phyloP scores from a whole-genome alignment of 1,140 invertebrate genomes.

The Drosophila tristis region DNA sequence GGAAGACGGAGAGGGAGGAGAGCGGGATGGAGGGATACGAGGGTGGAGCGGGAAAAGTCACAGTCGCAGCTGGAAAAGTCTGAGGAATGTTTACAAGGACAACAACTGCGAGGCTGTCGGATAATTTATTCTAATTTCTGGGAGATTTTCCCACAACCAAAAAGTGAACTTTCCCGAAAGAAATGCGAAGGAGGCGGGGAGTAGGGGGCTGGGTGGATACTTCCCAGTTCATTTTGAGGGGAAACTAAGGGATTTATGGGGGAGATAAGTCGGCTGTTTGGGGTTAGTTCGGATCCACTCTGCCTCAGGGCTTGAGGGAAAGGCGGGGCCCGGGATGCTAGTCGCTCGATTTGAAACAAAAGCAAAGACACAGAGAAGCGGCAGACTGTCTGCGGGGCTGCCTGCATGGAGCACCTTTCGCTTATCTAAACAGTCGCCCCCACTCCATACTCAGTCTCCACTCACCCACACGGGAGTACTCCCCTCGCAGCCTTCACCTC shows the following conservation, averaged over 20 bases:
- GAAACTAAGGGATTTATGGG: slow-evolving; percentile 5
- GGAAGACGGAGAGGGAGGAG: too few relatives aligned
- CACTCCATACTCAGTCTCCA: not conserved
- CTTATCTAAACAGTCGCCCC: slow-evolving; percentile 55
- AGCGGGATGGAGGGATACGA: not conserved
- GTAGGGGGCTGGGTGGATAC: not conserved
- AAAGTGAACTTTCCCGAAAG: slow-evolving; percentile 43
- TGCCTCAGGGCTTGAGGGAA: not conserved
- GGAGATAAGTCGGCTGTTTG: slow-evolving; percentile 12
- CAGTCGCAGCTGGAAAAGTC: slow-evolving; percentile 21
- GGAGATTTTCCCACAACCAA: slow-evolving; percentile 53
- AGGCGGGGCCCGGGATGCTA: not conserved
- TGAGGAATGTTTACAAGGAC: slow-evolving; percentile 32
- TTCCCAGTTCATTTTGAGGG: not conserved
- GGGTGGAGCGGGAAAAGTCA: slow-evolving; percentile 22
- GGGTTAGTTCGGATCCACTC: slow-evolving; percentile 36
- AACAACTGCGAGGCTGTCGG: slow-evolving; percentile 58
- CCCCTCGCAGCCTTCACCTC: slow-evolving; percentile 14
- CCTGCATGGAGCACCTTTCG: slow-evolving; percentile 35
- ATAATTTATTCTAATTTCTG: slow-evolving; percentile 76
- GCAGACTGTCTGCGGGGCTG: slow-evolving; percentile 35
- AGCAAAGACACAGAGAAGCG: slow-evolving; percentile 27
- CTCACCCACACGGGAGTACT: slow-evolving; percentile 2
- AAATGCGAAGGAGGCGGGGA: slow-evolving; percentile 32
- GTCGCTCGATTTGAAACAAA: slow-evolving; percentile 35